Conservation (phyloP, 30 jellyfish, hydroid and myxozoan genomes). For the Nemopilema nomurai region DNA sequence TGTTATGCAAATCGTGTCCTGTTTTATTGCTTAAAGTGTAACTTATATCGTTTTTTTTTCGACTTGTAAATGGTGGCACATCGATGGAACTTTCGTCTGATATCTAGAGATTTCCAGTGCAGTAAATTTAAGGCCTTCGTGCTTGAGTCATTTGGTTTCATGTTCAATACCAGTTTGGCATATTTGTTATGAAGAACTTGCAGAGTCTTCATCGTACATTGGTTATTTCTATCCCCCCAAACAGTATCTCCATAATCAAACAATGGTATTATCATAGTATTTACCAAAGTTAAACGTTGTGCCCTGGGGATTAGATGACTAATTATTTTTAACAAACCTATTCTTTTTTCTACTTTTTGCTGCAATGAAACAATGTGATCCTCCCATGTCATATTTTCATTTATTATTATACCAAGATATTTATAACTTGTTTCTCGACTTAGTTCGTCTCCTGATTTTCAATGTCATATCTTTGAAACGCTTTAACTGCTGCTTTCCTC, state of each 20-base stretch:
- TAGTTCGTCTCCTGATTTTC: conserved; percentile 26
- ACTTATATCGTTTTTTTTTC: conserved; percentile 42
- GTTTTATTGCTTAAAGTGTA: conserved; percentile 37
- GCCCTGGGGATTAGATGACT: conserved; percentile 63
- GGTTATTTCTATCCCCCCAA: conserved; percentile 37
- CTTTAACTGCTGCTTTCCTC: conserved; percentile 12
- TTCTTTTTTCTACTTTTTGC: conserved; percentile 68
- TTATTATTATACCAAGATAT: conserved; percentile 38
- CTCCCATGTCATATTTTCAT: conserved; percentile 64
- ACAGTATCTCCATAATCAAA: conserved; percentile 50
- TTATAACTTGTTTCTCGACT: conserved; percentile 59
- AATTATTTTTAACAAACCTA: conserved; percentile 57
- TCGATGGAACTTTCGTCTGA: conserved; percentile 66
- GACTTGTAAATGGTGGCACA: conserved; percentile 63
- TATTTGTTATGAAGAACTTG: conserved; percentile 57
- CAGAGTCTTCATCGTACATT: conserved; percentile 42
- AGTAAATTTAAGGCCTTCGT: conserved; percentile 4
- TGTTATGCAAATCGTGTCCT: conserved; percentile 44
- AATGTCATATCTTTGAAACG: not conserved
- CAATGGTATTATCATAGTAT: conserved; percentile 43
- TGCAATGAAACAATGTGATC: conserved; percentile 78
- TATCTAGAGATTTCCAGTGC: conserved; percentile 42
- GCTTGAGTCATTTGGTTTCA: conserved; percentile 48
- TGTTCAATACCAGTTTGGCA: conserved; percentile 69
- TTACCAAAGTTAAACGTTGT: conserved; percentile 53